Conservation (phyloP, 2,888 invertebrate species). For the Ochlodes sylvanus region DNA sequence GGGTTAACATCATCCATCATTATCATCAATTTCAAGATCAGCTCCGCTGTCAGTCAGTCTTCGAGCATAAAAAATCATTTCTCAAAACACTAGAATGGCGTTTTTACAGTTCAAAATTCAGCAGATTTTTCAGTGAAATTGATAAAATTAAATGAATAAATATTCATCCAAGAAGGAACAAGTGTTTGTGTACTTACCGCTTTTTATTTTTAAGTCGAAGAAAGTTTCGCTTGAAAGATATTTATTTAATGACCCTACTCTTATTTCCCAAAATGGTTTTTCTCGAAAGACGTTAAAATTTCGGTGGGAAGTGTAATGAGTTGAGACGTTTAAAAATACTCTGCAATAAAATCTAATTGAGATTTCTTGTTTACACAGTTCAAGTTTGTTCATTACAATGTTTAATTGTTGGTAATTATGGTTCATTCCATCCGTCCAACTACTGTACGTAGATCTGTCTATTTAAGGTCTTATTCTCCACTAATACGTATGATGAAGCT, state of each 20-base stretch:
- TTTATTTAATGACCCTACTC: slow-evolving; percentile 65
- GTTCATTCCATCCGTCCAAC: too few species aligned
- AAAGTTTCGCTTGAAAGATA: slow-evolving; percentile 56
- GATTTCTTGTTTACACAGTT: neutral
- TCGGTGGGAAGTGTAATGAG: slow-evolving; percentile 20
- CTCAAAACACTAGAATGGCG: neutral
- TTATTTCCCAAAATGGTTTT: slow-evolving; percentile 42
- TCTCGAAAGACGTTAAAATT: slow-evolving; percentile 9
- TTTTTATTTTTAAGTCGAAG: slow-evolving; percentile 51
- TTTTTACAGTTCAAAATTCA: neutral
- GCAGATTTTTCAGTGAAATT: slow-evolving; percentile 42
- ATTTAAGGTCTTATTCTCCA: too few species aligned
- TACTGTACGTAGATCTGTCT: too few species aligned
- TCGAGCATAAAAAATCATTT: neutral
- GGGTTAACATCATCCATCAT: too few species aligned
- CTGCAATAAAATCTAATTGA: neutral
- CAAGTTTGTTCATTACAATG: neutral
- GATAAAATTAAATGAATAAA: slow-evolving; percentile 50
- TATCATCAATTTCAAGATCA: neutral
- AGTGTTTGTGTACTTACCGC: slow-evolving; percentile 47
- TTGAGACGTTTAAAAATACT: slow-evolving; percentile 20
- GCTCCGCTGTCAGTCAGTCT: neutral
- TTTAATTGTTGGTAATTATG: neutral
- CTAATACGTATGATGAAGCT: too few species aligned
- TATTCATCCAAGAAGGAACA: slow-evolving; percentile 21